Conservation (phyloP, 2,113 vertebrate species). For the Tylochromis polylepis region DNA sequence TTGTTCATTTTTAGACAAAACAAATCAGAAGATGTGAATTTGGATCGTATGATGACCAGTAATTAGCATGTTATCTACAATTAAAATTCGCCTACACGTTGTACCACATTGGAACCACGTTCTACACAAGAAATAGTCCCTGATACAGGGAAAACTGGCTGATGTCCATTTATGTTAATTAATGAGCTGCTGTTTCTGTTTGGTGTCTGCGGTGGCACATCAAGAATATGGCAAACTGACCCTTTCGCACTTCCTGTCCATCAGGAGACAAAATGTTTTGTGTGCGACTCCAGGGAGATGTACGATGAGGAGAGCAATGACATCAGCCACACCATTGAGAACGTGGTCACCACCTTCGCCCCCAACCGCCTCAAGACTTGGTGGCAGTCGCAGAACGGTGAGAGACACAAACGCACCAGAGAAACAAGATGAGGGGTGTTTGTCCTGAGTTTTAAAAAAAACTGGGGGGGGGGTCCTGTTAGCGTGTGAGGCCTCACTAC, state of each 20-base stretch:
- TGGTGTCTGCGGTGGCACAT: not conserved
- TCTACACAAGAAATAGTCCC: not conserved
- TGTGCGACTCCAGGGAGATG: conserved; percentile 79
- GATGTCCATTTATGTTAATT: too few relatives aligned
- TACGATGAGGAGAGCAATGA: conserved; percentile 76
- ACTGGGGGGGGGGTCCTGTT: not conserved
- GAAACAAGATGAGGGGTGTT: not conserved
- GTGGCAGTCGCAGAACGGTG: conserved; percentile 97
- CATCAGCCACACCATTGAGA: conserved; percentile 88
- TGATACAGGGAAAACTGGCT: not conserved
- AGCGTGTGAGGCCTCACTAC: too few relatives aligned
- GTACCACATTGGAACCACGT: not conserved
- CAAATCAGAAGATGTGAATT: too few relatives aligned
- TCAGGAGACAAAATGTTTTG: conserved; percentile 89
- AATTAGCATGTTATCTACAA: not conserved
- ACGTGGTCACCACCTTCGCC: conserved; percentile 90
- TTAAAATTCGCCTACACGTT: not conserved
- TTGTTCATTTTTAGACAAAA: too few relatives aligned
- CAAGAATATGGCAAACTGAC: not conserved
- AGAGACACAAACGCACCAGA: not conserved
- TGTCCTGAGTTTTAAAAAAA: not conserved
- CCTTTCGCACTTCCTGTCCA: not conserved
- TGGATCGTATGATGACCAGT: too few relatives aligned
- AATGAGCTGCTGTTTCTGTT: not conserved
- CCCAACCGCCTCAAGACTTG: conserved; percentile 93